Conservation (phyloP, 2,888 invertebrate species). For the Ichneumon xanthorius region DNA sequence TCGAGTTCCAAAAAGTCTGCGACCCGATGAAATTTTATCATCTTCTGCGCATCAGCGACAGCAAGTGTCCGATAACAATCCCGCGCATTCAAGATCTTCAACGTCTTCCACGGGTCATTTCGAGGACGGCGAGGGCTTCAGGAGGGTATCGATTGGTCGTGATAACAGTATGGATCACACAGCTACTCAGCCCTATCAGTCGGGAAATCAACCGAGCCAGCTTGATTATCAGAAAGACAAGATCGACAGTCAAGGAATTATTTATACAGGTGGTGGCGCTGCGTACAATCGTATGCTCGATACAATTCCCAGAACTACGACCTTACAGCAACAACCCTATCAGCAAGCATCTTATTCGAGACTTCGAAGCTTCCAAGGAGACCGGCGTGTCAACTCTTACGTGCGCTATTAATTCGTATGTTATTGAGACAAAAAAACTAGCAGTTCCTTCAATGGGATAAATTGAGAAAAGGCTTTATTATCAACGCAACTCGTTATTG, state of each 20-base stretch:
- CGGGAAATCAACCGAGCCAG: background rate
- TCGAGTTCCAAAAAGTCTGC: constrained; percentile 76
- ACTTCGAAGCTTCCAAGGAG: constrained; percentile 76
- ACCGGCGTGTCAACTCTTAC: constrained; percentile 77
- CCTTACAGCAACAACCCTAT: constrained; percentile 73
- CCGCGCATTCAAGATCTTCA: background rate
- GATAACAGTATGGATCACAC: constrained; percentile 18
- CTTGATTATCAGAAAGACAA: constrained; percentile 6
- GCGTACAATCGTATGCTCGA: constrained; percentile 35
- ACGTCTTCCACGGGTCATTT: background rate
- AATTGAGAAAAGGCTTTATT: background rate
- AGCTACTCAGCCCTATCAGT: constrained; percentile 26
- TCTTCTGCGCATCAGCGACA: constrained; percentile 58
- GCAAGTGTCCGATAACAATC: constrained; percentile 37
- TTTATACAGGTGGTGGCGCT: constrained; percentile 24
- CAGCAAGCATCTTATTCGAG: constrained; percentile 76
- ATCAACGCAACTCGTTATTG: background rate
- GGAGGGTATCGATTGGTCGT: background rate
- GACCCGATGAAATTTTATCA: constrained; percentile 70
- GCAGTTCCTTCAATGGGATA: background rate
- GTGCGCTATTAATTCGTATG: constrained; percentile 73
- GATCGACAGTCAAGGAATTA: constrained; percentile 14
- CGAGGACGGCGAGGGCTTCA: constrained; percentile 30
- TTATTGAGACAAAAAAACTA: background rate
- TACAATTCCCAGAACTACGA: constrained; percentile 2